A percentile compares a stretch with the other conserved stretches of the same genome.
phyloP scores from a whole-genome alignment of 2,888 invertebrate genomes.

The Orchesella flavescens region DNA sequence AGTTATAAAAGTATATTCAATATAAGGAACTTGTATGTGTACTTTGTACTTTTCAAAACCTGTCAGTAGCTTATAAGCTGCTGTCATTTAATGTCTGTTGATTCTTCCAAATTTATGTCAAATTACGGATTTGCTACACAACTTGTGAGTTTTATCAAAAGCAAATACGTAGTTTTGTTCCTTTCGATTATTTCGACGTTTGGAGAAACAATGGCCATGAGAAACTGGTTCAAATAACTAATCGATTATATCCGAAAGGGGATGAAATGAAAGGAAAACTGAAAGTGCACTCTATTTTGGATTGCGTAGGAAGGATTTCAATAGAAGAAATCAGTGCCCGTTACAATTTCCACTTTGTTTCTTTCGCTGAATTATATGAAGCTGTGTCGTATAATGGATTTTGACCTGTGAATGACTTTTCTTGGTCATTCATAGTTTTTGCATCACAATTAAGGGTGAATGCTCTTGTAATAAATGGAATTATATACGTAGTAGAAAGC shows the following conservation, averaged over 20 bases:
- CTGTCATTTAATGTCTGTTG: constrained; percentile 1
- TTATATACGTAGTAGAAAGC: too few species aligned
- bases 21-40: too few species aligned
- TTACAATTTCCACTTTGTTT: not conserved
- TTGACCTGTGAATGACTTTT: too few species aligned
- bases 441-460: too few species aligned
- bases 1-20: too few species aligned
- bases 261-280: constrained; percentile 11
- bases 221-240: constrained; percentile 7
- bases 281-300: constrained; percentile 13
- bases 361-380: not conserved
- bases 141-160: not conserved
- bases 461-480: too few species aligned
- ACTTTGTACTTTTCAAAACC: not conserved
- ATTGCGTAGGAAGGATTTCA: too few species aligned
- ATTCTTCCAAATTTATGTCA: not conserved
- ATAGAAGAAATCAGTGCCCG: too few species aligned
- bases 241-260: not conserved
- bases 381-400: not conserved
- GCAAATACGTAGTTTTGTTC: constrained; percentile 5
- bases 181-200: not conserved
- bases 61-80: not conserved
- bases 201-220: constrained; percentile 16
- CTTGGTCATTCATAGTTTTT: too few species aligned
- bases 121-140: constrained; percentile 20